Base-by-base conservation (phyloP, 1,140 invertebrate genomes). In the Eumeta japonica region DNA sequence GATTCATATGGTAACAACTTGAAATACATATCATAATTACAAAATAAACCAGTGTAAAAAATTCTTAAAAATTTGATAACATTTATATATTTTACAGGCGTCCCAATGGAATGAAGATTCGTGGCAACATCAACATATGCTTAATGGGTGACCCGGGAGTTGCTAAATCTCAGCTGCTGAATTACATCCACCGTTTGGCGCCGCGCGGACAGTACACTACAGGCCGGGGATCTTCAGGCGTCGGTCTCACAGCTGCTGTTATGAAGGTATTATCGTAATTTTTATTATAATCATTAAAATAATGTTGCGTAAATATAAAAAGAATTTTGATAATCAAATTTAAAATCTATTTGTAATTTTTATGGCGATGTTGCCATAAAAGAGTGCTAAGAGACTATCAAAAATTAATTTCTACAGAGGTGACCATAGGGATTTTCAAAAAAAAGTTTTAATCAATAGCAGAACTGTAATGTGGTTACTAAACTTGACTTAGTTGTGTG, bases 101-200 rank as follows among this genome's bases (percentile, higher is more conserved):
- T 18, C 66, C 66, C 0, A 71, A 74, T 30, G 66, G 70, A 17
- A 74, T 74, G 70, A 70, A 90, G 79, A 91, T 91, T 43, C 81
- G 89, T 57, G 89, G 94, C 15, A 97, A 92, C 58, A 96, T 99
- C 34, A 99, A 99, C 72, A 93, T 99, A 43, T 97, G 96, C 62
- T 68, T 99, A 45, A 99, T 99, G 96, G 97, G 97, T 28, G 97
- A 99, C 82, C 97, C 97, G 43, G 97, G 97, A 56, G 97, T 99
- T 16, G 97, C 97, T 5, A 99, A 99, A 76, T 97, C 94, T 0
- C 97, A 99, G 74, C 76, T 99, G 30, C 77, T 99, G 4, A 87
- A 87, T 31, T 99, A 96, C 71, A 95, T 99, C 39, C 92, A 96
- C 62, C 83, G 97, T 16, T 75, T 99, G 27, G 92, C 95, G 0